Conservation (phyloP, 2,113 vertebrate genomes). For the Atherinomorus stipes region DNA sequence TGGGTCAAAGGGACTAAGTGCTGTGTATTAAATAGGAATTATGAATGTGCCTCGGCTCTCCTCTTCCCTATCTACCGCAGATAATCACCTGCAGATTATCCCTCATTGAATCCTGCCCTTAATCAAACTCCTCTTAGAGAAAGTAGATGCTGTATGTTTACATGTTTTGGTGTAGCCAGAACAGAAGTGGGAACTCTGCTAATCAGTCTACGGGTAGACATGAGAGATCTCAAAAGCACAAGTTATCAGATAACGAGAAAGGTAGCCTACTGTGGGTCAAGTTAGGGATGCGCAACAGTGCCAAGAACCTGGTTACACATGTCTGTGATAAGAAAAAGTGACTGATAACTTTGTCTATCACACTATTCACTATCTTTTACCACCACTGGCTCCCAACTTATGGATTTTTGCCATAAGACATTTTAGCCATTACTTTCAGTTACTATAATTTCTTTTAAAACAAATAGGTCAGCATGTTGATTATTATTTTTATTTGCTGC, state of each 20-base stretch:
- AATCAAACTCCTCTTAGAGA: constrained; percentile 70
- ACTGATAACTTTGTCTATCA: background rate
- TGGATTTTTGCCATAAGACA: background rate
- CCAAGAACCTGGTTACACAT: constrained; percentile 4
- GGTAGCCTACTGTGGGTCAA: constrained; percentile 16
- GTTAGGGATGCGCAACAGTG: constrained; percentile 20
- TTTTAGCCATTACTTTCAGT: background rate
- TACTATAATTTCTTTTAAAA: background rate
- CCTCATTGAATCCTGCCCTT: constrained; percentile 53
- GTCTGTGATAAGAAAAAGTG: constrained; percentile 2
- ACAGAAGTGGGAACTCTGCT: constrained; percentile 32
- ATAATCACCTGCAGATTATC: constrained; percentile 78
- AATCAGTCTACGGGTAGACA: constrained; percentile 24
- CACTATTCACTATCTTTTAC: background rate
- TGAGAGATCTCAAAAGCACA: constrained; percentile 12
- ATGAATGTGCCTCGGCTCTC: constrained; percentile 58
- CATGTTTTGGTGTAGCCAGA: constrained; percentile 49
- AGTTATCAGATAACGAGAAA: constrained; percentile 35
- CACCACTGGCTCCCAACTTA: background rate
- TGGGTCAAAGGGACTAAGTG: constrained; percentile 73
- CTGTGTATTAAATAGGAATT: constrained; percentile 75
- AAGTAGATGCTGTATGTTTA: constrained; percentile 55
- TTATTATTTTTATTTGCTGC: constrained; percentile 8
- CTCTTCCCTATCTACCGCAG: constrained; percentile 41
- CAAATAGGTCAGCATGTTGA: constrained; percentile 7